Base-by-base conservation (phyloP, 1,140 invertebrate genomes). In the Bombus difficillimus region DNA sequence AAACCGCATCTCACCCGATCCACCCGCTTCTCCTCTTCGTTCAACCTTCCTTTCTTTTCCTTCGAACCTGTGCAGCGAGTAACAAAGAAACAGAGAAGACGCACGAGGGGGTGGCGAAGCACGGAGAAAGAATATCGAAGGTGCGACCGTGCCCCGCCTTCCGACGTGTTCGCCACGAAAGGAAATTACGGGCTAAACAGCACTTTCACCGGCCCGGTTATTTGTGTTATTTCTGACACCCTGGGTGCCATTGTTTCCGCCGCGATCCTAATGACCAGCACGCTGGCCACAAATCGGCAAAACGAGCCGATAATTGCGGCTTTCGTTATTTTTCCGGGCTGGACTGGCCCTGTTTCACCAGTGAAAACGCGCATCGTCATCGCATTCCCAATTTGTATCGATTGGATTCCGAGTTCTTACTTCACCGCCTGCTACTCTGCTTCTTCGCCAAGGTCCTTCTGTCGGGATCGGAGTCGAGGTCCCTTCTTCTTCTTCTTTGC, bases 81-180 rank as follows among this genome's bases (percentile, higher is more conserved):
- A 37, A 62, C 34, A 5, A 34, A 59, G 59, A 43, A 68, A 37
- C n/a, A 69, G 34, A 74, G 47, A 84, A 41, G 76, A 85, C n/a
- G 75, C 78, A 74, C 83, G 43, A 76, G 72, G 62, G 15, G 73
- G 66, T 62, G 83, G 72, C 41, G 76, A 79, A 22, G 59, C 25
- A 22, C n/a, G 41, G 66, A 73, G 18, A 74, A 83, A 74, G 71
- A 74, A 75, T 25, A 71, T 81, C 72, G 86, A 93, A 94, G 93
- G 94, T 95, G 94, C 93, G 94, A 94, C 93, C 86, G 89, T 18
- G 84, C 93, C 91, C 92, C 94, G 93, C 94, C 94, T 88, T 85
- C 79, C 78, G 81, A 85, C 69, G 88, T 77, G 81, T 73, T 69
- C 64, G 81, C 89, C 84, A 80, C 88, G 81, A 83, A 88, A 90